Base-by-base conservation (phyloP, 2,888 invertebrate genomes). In the Dinocampus coccinellae region DNA sequence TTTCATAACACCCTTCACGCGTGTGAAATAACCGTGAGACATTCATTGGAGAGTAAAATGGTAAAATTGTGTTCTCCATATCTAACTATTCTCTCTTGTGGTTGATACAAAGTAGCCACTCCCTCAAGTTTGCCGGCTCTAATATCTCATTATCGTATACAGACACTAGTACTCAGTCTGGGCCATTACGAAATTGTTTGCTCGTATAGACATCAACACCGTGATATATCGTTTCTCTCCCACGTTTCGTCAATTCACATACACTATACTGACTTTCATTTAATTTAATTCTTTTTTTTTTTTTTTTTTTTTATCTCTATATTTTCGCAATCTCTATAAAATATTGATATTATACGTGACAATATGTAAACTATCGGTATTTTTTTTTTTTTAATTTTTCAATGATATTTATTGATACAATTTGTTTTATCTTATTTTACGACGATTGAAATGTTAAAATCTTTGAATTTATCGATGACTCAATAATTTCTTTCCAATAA, bases 171-270 rank as follows among this genome's bases (percentile, higher is more conserved):
- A 85, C 84, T 84, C 87, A 82, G 82, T 81, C 80, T 82, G 84
- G 65, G 82, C 87, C 85, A 87, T 87, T 86, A 87, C 85, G 85
- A 85, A 85, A 87, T 87, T 87, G 87, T 87, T 87, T 84, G 84
- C 86, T 82, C 78, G 76, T 80, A 73, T 78, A 80, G 81, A 78
- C 82, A 80, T 82, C 80, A 71, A 61, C 79, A 76, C 76, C 80
- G 80, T 81, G 81, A 83, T 83, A 81, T 82, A 83, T 84, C 82
- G 81, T 78, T 74, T 64, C 73, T 62, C 26, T 72, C 52, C 70
- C 55, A 52, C 65, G 69, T 69, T 58, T 67, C 71, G 26, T 73
- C 53, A 60, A 73, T 69, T 52, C 55, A 52, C 60, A 33, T 11
- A 47, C 3, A 57, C 60, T 57, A 67, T 60, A 36, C 36, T 16